Evolutionary conservation across 2,113 vertebrate genomes (phyloP), one percentile per base, ranked within the genome.

Genomic region (Oncorhynchus gorbuscha): DNA sequence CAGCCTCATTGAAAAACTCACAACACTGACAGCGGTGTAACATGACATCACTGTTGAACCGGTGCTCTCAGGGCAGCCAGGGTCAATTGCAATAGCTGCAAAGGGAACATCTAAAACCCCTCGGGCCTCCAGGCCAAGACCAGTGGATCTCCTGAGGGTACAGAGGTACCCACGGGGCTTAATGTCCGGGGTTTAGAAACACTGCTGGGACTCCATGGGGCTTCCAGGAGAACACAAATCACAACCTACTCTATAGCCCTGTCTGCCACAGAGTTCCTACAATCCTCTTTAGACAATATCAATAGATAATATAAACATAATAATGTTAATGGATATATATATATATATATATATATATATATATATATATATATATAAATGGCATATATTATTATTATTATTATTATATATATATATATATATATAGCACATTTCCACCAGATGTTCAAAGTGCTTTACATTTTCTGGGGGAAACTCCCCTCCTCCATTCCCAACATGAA

Each of bases 51-150:
- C 51, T 28, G 3, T 1, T 32, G 69, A 72, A 59, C 9, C 1
- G 49, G 64, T 55, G 61, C 16, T 32, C 64, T 39, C 68, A 55
- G 12, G 48, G 69, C 62, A 69, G 32, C 20, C 16, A 13, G 83
- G 83, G 85, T 84, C 80, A 88, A 79, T 76, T 81, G 71, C 68
- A 61, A 58, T 28, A n/a, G 74, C 69, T 79, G 83, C 72, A 69
- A 55, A 59, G 72, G 72, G 74, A 48, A 49, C 78, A 77, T 75
- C 81, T 81, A 82, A 39, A 69, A 5, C 77, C 4, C 49, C 49
- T 51, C 0, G 61, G 45, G 58, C 71, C 55, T 74, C 64, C 35
- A 83, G 45, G 5, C 62, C 32, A 1, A 73, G 58, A 32, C 67
- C 26, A 20, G 45, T 0, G 18, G 51, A 55, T 71, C 49, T 80